These are phyloP conservation scores for Cylindroiulus punctatus DNA, from an alignment of 2,888 invertebrate species.

Conservation along the genomic window DNA sequence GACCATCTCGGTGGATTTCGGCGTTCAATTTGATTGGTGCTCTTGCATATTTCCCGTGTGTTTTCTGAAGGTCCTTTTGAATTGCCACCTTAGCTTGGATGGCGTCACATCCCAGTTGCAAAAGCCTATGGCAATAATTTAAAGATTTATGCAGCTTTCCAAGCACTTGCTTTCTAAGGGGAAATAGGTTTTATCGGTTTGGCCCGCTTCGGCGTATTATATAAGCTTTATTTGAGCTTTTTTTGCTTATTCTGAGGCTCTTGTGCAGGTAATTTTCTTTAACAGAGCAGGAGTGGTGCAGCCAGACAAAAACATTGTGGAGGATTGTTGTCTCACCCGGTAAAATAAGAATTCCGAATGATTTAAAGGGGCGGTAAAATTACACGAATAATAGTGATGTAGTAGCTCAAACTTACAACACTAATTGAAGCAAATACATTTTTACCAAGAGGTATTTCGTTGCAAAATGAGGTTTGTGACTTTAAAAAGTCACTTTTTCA, in stretches of 20 bases:
- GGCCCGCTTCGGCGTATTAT: slow-evolving; percentile 22
- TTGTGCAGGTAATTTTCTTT: not conserved
- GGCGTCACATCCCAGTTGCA: not conserved
- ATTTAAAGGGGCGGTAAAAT: no score
- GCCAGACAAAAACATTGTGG: no score
- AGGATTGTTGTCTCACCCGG: no score
- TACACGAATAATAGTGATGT: no score
- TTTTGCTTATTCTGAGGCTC: not conserved
- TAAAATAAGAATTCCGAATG: no score
- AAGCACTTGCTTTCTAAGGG: slow-evolving; percentile 28
- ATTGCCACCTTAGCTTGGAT: slow-evolving; percentile 31
- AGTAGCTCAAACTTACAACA: no score
- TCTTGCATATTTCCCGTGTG: slow-evolving; percentile 45
- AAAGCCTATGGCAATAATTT: slow-evolving; percentile 43
- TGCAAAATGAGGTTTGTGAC: no score
- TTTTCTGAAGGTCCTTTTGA: slow-evolving; percentile 32
- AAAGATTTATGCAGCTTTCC: slow-evolving; percentile 47
- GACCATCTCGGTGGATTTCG: slow-evolving; percentile 37
- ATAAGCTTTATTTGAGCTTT: slow-evolving; percentile 13
- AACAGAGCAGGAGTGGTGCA: not conserved
- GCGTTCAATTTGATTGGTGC: slow-evolving; percentile 42
- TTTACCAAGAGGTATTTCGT: no score
- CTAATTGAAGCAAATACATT: no score
- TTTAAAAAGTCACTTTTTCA: no score
- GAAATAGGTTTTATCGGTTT: slow-evolving; percentile 47